Conservation (phyloP, 1,140 invertebrate species). For the Chymomyza costata region DNA sequence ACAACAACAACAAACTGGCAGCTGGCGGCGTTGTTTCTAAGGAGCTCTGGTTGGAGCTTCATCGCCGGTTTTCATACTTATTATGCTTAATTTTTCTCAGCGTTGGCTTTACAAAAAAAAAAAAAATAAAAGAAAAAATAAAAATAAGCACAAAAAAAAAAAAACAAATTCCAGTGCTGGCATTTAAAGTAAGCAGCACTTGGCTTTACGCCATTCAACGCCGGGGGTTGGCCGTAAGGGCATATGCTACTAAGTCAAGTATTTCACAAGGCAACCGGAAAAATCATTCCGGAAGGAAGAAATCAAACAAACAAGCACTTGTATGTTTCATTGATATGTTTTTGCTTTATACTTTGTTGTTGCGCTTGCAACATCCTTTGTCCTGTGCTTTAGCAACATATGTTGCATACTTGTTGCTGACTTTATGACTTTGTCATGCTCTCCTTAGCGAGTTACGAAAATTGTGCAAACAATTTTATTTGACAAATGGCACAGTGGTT, state of each 20-base stretch:
- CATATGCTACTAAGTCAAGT: slow-evolving; percentile 8
- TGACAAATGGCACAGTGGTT: too few species aligned
- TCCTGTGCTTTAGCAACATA: too few species aligned
- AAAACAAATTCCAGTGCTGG: slow-evolving; percentile 26
- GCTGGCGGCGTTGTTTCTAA: slow-evolving; percentile 43
- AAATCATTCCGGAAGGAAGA: slow-evolving; percentile 45
- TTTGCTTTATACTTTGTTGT: slow-evolving; percentile 62
- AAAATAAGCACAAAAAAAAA: slow-evolving; percentile 16
- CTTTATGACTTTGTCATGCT: too few species aligned
- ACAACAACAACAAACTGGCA: slow-evolving; percentile 52
- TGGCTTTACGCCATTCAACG: too few species aligned
- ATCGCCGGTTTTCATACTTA: slow-evolving; percentile 46
- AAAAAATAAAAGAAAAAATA: slow-evolving; percentile 23
- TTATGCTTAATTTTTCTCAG: slow-evolving; percentile 60
- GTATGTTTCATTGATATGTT: slow-evolving; percentile 67
- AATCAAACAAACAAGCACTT: slow-evolving; percentile 49
- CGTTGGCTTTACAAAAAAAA: slow-evolving; percentile 17
- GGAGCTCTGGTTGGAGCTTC: slow-evolving; percentile 39
- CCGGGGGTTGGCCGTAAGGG: not conserved
- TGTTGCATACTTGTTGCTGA: too few species aligned
- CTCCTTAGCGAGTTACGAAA: too few species aligned
- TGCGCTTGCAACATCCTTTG: too few species aligned
- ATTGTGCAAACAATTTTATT: too few species aligned
- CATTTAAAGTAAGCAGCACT: slow-evolving; percentile 45
- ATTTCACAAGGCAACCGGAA: too few species aligned